These are phyloP conservation scores for Merluccius polli DNA, from an alignment of 2,797 vertebrate species.

Conservation along the genomic window DNA sequence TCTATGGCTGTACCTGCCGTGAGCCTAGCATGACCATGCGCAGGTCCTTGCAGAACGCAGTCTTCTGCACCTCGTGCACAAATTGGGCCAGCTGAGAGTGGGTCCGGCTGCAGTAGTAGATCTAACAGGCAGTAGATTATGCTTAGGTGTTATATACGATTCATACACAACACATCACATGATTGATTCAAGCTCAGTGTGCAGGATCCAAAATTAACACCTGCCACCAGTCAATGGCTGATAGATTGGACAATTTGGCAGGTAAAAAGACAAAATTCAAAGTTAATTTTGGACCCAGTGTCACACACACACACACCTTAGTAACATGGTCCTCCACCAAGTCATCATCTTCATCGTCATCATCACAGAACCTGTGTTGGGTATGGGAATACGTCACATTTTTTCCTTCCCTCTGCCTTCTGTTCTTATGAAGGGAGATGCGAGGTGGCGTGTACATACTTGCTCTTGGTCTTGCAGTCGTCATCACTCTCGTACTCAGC, in stretches of 20 bases:
- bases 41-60: slow-evolving; percentile 82
- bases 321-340: slow-evolving; percentile 90
- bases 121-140: slow-evolving; percentile 63
- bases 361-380: slow-evolving; percentile 70
- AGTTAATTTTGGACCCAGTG: no score
- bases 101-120: slow-evolving; percentile 98
- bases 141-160: neutral
- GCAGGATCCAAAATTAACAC: no score
- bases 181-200: neutral
- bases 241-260: no score
- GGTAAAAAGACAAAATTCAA: no score
- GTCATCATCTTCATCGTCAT: slow-evolving; percentile 80
- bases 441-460: slow-evolving; percentile 44
- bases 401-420: neutral
- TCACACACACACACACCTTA: slow-evolving; percentile 74
- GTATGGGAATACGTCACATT: slow-evolving; percentile 8
- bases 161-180: neutral
- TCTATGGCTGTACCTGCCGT: slow-evolving; percentile 77
- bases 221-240: no score
- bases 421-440: neutral
- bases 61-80: slow-evolving; percentile 92
- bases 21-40: slow-evolving; percentile 87
- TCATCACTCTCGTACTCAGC: slow-evolving; percentile 94
- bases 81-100: slow-evolving; percentile 97
- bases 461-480: slow-evolving; percentile 72